Conservation (phyloP, 2,797 vertebrate species). For the Smutsia temminckii region DNA sequence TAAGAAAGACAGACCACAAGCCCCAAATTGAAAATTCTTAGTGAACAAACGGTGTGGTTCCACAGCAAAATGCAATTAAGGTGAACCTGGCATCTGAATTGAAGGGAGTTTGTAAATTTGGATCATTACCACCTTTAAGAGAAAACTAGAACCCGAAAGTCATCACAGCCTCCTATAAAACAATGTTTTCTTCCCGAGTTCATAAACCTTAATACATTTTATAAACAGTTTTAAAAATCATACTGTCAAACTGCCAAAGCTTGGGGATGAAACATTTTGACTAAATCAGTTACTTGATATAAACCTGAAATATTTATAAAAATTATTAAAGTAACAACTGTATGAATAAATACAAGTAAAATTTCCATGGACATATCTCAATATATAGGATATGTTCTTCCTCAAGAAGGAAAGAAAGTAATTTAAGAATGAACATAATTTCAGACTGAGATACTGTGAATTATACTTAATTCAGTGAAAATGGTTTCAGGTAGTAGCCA, state of each 20-base stretch:
- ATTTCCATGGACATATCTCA: background rate
- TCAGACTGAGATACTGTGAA: background rate
- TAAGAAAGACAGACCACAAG: background rate
- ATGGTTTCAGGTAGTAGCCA: background rate
- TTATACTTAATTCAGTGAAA: background rate
- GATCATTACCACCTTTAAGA: conserved; percentile 19
- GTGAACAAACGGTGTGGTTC: background rate
- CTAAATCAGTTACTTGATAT: background rate
- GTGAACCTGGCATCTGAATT: background rate
- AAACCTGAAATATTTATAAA: conserved; percentile 43
- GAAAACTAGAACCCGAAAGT: conserved; percentile 11
- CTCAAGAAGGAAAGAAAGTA: background rate
- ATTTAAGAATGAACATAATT: conserved; percentile 40
- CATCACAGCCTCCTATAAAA: background rate
- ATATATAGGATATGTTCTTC: background rate
- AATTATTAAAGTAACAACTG: background rate
- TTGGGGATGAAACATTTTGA: conserved; percentile 28
- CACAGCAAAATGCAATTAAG: conserved; percentile 15
- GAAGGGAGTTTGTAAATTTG: background rate
- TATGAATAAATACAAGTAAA: background rate
- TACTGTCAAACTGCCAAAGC: background rate
- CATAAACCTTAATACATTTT: conserved; percentile 28
- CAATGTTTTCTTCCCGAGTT: background rate
- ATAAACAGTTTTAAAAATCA: background rate
- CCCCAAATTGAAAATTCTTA: conserved; percentile 12